Conservation (phyloP, 2,113 vertebrate species). For the Ceyx margarethae region DNA sequence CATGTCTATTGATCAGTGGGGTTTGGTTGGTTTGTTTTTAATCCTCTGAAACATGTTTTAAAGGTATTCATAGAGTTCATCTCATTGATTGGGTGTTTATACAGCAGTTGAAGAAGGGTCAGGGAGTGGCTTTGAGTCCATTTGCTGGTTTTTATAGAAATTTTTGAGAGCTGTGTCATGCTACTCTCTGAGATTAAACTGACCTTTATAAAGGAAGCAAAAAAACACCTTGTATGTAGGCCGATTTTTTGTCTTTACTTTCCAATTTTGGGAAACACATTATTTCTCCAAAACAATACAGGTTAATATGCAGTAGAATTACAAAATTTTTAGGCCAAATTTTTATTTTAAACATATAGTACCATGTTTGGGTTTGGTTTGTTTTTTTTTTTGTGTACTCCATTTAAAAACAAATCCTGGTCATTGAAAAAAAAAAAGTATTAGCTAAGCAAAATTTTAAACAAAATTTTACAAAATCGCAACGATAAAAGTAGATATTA, state of each 20-base stretch:
- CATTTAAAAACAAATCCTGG: not conserved
- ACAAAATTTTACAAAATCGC: not conserved
- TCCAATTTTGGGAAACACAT: not conserved
- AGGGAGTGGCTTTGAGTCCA: not conserved
- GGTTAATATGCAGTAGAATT: not conserved
- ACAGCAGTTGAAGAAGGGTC: not conserved
- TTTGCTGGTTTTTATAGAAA: not conserved
- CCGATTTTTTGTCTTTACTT: not conserved
- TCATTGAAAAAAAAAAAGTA: not conserved
- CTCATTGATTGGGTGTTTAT: not conserved
- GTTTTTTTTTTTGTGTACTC: not conserved
- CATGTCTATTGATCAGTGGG: not conserved
- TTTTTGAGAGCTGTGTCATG: constrained; percentile 46
- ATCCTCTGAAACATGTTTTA: not conserved
- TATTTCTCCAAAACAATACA: not conserved
- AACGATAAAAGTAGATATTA: not conserved
- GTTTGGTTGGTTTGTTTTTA: not conserved
- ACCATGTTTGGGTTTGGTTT: not conserved
- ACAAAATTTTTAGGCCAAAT: not conserved
- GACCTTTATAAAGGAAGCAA: too few relatives aligned
- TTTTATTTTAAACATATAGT: not conserved
- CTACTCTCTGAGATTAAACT: constrained; percentile 8
- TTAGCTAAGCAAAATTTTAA: not conserved
- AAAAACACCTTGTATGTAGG: not conserved
- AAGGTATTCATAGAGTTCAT: not conserved